Evolutionary conservation across 2,113 vertebrate species (phyloP).

Genomic region (Scalopus aquaticus): DNA sequence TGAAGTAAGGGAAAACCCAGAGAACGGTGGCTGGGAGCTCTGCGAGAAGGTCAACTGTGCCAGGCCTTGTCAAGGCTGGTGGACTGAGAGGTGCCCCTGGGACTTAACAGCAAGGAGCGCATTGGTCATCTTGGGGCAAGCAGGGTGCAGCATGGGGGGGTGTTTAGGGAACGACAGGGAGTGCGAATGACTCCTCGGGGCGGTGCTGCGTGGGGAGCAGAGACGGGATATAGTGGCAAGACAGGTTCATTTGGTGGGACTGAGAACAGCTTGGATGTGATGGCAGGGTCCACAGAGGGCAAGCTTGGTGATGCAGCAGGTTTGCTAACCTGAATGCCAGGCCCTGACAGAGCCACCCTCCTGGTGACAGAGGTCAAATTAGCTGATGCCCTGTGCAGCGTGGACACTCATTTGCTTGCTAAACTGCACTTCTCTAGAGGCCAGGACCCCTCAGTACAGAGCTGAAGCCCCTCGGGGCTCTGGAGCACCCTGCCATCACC

Average conservation of each 20-base stretch:
- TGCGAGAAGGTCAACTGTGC: not conserved
- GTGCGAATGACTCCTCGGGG: not conserved
- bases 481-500: not conserved
- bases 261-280: not conserved
- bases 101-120: not conserved
- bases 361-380: too few species aligned
- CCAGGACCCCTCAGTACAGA: not conserved
- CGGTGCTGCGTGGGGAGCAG: not conserved
- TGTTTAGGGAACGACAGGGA: not conserved
- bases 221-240: not conserved
- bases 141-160: not conserved
- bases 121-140: not conserved
- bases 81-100: not conserved
- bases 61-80: too few species aligned
- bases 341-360: not conserved
- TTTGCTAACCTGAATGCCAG: not conserved
- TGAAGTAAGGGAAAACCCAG: not conserved
- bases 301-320: too few species aligned
- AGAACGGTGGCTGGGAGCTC: not conserved
- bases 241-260: not conserved
- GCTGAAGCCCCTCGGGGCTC: too few species aligned
- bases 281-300: too few species aligned
- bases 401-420: not conserved
- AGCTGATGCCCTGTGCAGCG: not conserved
- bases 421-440: not conserved